Evolutionary conservation across 2,888 invertebrate genomes (phyloP).

Genomic region (Pristionchus fissidentatus): DNA sequence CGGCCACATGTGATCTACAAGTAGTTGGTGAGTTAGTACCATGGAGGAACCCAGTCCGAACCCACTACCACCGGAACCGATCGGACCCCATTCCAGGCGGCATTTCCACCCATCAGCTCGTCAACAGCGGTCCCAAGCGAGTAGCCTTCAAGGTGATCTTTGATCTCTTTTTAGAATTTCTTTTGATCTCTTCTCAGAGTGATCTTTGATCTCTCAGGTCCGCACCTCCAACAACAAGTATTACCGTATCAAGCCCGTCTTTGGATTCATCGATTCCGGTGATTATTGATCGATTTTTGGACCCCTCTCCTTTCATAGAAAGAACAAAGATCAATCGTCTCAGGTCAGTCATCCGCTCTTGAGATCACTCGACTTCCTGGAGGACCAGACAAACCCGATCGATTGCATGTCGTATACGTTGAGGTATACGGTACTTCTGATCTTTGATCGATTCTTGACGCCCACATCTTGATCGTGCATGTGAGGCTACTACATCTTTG

Average conservation of each 20-base stretch:
- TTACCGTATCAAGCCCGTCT: constrained; percentile 45
- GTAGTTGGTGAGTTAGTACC: constrained; percentile 15
- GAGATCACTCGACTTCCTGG: constrained; percentile 22
- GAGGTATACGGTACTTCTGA: constrained; percentile 1
- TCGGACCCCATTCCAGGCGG: not conserved
- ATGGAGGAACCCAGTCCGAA: not conserved
- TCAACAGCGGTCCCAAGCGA: constrained; percentile 27
- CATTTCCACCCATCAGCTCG: not conserved
- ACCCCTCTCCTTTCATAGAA: too few relatives aligned
- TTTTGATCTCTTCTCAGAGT: too few relatives aligned
- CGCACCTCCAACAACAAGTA: constrained; percentile 45
- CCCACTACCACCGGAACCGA: not conserved
- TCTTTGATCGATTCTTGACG: constrained; percentile 11
- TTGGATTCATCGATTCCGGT: constrained; percentile 16
- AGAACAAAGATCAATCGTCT: not conserved
- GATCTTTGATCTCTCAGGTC: not conserved
- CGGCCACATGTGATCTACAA: constrained; percentile 1
- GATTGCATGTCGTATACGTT: constrained; percentile 33
- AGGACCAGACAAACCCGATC: constrained; percentile 29
- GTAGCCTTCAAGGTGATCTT: constrained; percentile 35
- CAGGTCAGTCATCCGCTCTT: not conserved
- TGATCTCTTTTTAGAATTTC: constrained; percentile 19
- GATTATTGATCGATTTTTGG: too few relatives aligned
- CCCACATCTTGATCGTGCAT: too few relatives aligned
- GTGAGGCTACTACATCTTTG: too few relatives aligned